These are phyloP conservation scores for Cyclura pinguis DNA, from an alignment of 2,797 vertebrate genomes.

Conservation along the genomic window DNA sequence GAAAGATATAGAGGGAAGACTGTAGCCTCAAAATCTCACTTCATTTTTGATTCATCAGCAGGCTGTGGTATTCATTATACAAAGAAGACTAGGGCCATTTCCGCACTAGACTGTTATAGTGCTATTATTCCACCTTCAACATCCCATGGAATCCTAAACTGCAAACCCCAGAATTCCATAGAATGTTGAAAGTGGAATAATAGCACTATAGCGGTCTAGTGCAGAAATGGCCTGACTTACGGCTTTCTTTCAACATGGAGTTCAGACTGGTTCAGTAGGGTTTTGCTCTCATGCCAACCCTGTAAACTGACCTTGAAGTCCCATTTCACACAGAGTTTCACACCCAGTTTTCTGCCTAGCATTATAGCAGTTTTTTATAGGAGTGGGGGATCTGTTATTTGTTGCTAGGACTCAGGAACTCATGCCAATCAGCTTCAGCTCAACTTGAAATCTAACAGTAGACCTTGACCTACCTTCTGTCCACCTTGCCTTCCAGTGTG, in stretches of 20 bases:
- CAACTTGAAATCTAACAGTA: neutral
- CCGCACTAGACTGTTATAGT: too few relatives aligned
- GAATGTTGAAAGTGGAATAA: too few relatives aligned
- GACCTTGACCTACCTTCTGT: neutral
- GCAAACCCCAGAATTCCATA: too few relatives aligned
- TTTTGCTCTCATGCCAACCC: neutral
- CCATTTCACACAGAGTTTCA: neutral
- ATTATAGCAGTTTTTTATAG: neutral
- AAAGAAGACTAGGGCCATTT: neutral
- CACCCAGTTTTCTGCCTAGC: neutral
- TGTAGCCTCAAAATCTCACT: neutral
- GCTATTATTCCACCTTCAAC: too few relatives aligned
- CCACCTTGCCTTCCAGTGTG: neutral
- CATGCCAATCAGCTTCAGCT: neutral
- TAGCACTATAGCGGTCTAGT: too few relatives aligned
- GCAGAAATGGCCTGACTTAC: too few relatives aligned
- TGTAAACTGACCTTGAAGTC: neutral
- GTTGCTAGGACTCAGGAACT: neutral
- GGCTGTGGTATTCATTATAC: neutral
- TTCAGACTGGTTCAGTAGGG: neutral
- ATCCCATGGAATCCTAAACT: too few relatives aligned
- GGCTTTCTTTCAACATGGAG: too few relatives aligned
- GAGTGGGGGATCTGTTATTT: neutral
- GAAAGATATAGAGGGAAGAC: neutral
- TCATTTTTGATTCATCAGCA: neutral